Evolutionary conservation across 2,797 vertebrate species (phyloP), one percentile per base, ranked within the genome.

Genomic region (Scarus forsteni): DNA sequence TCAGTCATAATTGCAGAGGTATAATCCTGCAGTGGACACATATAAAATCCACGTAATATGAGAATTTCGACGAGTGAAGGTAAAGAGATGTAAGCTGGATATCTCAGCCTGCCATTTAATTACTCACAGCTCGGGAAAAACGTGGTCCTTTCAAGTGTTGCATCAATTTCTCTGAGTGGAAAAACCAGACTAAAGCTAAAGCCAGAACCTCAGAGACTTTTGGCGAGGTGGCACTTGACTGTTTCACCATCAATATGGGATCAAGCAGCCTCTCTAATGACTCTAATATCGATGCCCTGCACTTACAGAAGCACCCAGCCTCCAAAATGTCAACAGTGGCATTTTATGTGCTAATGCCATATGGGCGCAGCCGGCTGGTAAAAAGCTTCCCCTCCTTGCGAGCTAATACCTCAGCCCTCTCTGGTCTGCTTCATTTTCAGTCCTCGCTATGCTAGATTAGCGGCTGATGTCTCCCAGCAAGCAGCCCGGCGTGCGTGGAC

Each of bases 311-410:
- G 78, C 83, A 89, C 83, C 68, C 67, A 90, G 89, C 86, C 80
- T 92, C 84, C 81, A 85, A 94, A 94, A 94, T 93, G 93, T 92
- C 92, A 93, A 93, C 92, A 91, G 88, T 87, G 85, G 88, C 90
- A 92, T 93, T 94, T 94, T 88, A 92, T 91, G 87, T 84, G 88
- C 90, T 93, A 92, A 93, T 91, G 91, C 92, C 92, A 93, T 93
- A 91, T 91, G 89, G 91, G 85, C 90, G 92, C 93, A 92, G 85
- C 88, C 88, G 90, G 88, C 91, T 90, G 86, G 91, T 88, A 92
- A 93, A 94, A 93, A 90, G 92, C 90, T 93, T 93, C 95, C 93
- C 92, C 93, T 92, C 86, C 88, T 50, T 77, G 87, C 85, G 89
- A 87, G 93, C 88, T 93, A 95, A 92, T 94, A 95, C 91, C 93